Base-by-base conservation (phyloP, 1,140 invertebrate genomes). In the Helicoverpa zea region DNA sequence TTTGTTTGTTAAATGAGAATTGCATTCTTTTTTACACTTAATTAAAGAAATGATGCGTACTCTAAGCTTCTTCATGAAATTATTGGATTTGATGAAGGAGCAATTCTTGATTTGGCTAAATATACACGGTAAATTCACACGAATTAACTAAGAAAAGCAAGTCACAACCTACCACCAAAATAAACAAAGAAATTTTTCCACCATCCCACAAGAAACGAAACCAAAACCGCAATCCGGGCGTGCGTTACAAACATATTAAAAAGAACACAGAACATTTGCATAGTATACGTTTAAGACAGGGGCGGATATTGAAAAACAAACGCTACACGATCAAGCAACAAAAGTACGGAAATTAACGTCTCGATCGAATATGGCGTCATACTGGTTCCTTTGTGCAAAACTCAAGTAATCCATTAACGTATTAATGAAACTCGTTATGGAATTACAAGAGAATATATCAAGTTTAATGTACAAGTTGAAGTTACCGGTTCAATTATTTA, bases 251-350 rank as follows among this genome's bases (percentile, higher is more conserved):
- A 66, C 47, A 66, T 66, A 66, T 66, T 18, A 66, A 66, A 35
- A 63, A 49, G 16, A 66, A 66, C 35, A 66, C 16, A 5, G 11
- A 49, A 12, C 43, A 11, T 81, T 74, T 76, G 68, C 51, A 81
- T 68, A 76, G 49, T 47, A 79, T 72, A 35, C 72, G 52, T 58
- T 58, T 35, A 74, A 58, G 72, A 74, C 72, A 58, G 18, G 9
- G 14, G 43, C 81, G 81, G 81, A 83, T 80, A 83, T 83, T 83
- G 76, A 79, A 79, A 82, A 83, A 83, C 61, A 72, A 66, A 72
- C 29, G 61, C 73, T 72, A 77, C 61, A 70, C 43, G 73, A 43
- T 52, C 18, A 11, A 61, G 56, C 51, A 79, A 76, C 77, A 77
- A 79, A 83, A 80, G 72, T 56, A 54, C 81, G 81, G 81, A 83